Base-by-base conservation (phyloP, 2,888 invertebrate genomes). In the Noctuana brunneofusca region DNA sequence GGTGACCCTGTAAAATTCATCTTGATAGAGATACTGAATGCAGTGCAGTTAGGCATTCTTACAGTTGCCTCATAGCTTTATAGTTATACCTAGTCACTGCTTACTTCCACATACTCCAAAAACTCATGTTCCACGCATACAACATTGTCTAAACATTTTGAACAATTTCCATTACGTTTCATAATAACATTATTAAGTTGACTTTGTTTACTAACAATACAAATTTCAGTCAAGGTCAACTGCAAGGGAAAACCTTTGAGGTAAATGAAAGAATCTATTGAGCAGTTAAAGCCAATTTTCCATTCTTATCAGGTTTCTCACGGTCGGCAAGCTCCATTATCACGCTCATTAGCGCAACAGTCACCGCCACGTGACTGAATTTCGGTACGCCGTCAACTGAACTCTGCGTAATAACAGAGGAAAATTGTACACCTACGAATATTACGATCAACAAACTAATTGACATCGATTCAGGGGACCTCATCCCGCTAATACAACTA, bases 261-360 rank as follows among this genome's bases (percentile, higher is more conserved):
- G 46, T 18, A 4, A 20, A 3, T 1, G 5, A 12, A 46, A 11
- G 20, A 20, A 20, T 9, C 11, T 2, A 11, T 14, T 12, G 20
- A 16, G 46, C 20, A 20, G 4, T 20, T 20, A 14, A 38, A 46
- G 18, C 1, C 14, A 41, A 11, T 14, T 55, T 55, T 55, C 6
- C 27, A 58, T 50, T 58, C 38, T 50, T 58, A 58, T 58, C 58
- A 50, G 49, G 11, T 27, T 27, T n/a, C 30, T 49, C 48, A 49
- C 48, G 30, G 50, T 18, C 50, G 16, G 12, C 16, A 50, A 50
- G 24, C 1, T 27, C 56, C 46, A 49, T 56, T 56, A 56, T 50
- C 16, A 18, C 20, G 22, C 30, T 46, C 16, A 54, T 54, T 22
- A 48, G 30, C 56, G 46, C 32, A 20, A 54, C 53, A 60, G 22